Evolutionary conservation across 2,888 invertebrate genomes (phyloP), one percentile per base, ranked within the genome.

Genomic region (Frankliniella fusca): DNA sequence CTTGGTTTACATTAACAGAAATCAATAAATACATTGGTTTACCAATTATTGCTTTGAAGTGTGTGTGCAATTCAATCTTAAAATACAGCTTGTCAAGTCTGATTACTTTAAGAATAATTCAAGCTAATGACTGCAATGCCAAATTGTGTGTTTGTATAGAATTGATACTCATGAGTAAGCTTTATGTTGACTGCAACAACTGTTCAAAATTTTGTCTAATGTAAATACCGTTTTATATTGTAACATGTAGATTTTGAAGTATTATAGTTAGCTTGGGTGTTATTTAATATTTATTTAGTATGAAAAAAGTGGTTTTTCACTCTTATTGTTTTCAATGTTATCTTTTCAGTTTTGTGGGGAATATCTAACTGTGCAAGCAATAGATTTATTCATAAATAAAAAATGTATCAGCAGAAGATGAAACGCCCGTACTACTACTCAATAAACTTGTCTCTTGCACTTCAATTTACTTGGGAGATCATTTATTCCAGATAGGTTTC

Each of bases 241-340:
- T 70, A 70, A 70, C 23, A 23, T 70, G 70, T 70, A 76, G 70
- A 76, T 76, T 76, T 23, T 76, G 27, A 76, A 76, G 70, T 76
- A 76, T 76, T 76, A 27, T 76, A 27, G 70, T 76, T 76, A 76
- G 70, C 27, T 27, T 12, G n/a, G 9, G 23, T 70, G 70, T 76
- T 76, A 76, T 76, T 76, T 76, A 76, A 76, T 76, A 76, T 76
- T 76, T 76, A 76, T 76, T 76, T 76, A 76, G 70, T 27, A 8
- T 76, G 23, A 76, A 8, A 27, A 76, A 11, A 27, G 27, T 11
- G 70, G 11, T 76, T 11, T 12, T 76, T 23, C 27, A 12, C 12
- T 76, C 27, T 27, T 27, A 20, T 76, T 12, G 23, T 76, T 10
- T 76, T 23, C 10, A 27, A 12, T 27, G 23, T 76, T 23, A n/a